phyloP scores from a whole-genome alignment of 92 coral and sea anemone genomes.

The Blastomussa wellsi region DNA sequence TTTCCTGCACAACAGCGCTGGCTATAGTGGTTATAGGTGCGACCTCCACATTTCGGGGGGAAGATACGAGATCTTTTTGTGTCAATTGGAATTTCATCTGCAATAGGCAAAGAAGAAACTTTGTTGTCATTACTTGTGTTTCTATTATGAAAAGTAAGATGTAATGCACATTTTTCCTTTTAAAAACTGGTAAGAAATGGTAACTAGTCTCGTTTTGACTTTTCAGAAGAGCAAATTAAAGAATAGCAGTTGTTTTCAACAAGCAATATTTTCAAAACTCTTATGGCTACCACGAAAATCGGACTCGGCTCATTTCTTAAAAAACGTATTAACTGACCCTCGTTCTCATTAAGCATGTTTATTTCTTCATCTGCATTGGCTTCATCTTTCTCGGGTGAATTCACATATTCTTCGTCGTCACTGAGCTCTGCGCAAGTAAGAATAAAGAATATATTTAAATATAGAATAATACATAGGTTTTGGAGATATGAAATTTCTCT shows the following conservation, averaged over 20 bases:
- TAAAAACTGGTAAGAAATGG: background rate
- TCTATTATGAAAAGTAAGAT: background rate
- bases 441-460: background rate
- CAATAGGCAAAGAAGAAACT: background rate
- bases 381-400: background rate
- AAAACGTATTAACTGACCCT: background rate
- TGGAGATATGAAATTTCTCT: too few species aligned
- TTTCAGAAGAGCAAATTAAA: background rate
- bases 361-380: background rate
- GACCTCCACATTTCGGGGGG: conserved; percentile 5
- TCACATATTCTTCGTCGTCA: background rate
- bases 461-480: too few species aligned
- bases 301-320: too few species aligned
- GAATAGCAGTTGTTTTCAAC: too few species aligned
- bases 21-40: background rate
- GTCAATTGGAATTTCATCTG: conserved; percentile 10
- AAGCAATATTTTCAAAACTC: background rate
- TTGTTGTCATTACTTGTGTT: background rate
- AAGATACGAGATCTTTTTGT: background rate
- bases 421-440: background rate
- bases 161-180: background rate
- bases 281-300: too few species aligned
- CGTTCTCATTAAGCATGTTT: background rate
- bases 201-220: too few species aligned
- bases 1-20: conserved; percentile 21